phyloP scores from a whole-genome alignment of 1,140 invertebrate genomes.

The Colletes latitarsis region DNA sequence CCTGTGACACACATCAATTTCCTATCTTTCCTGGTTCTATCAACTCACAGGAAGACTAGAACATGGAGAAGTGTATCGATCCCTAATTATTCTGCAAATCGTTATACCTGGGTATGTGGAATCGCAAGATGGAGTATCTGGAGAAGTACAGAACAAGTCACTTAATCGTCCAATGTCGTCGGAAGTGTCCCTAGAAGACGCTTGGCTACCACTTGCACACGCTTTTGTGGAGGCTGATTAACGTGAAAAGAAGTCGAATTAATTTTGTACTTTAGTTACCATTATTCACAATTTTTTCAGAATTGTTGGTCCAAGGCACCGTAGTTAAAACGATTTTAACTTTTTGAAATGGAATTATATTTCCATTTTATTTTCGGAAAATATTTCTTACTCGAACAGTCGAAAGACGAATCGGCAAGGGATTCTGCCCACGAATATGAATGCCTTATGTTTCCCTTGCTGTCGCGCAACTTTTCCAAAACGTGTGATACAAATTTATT shows the following conservation, averaged over 20 bases:
- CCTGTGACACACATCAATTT: constrained; percentile 53
- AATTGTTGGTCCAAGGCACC: too few species aligned
- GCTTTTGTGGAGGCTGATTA: constrained; percentile 65
- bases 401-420: constrained; percentile 71
- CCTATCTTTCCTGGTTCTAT: too few species aligned
- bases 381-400: constrained; percentile 68
- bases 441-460: constrained; percentile 67
- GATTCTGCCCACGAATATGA: constrained; percentile 77
- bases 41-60: too few species aligned
- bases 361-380: too few species aligned
- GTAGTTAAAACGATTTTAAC: too few species aligned
- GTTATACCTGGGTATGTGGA: constrained; percentile 74
- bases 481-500: constrained; percentile 77
- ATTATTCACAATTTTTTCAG: too few species aligned
- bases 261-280: not conserved
- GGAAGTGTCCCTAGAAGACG: constrained; percentile 66
- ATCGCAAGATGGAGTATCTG: constrained; percentile 78
- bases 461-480: constrained; percentile 68
- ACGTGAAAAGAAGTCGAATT: not conserved
- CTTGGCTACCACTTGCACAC: constrained; percentile 60
- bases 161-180: constrained; percentile 70
- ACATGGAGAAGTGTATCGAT: too few species aligned
- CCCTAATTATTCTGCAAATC: not conserved
- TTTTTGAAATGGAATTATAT: too few species aligned
- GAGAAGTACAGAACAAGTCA: constrained; percentile 75